These are phyloP conservation scores for Battus philenor DNA, from an alignment of 1,140 invertebrate genomes.

Conservation along the genomic window DNA sequence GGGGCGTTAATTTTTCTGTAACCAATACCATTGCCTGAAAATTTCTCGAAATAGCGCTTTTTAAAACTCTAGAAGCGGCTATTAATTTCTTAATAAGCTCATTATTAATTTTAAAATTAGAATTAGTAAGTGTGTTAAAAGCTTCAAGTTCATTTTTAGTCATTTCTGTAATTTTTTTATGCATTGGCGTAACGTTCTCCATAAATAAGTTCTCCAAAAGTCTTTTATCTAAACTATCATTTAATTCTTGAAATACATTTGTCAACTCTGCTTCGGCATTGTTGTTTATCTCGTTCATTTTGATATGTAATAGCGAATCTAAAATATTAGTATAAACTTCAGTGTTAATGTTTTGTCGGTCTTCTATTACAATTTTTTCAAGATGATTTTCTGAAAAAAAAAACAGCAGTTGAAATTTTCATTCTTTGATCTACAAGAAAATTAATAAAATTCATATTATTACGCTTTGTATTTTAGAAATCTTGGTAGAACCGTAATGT, in stretches of 20 bases:
- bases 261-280: conserved; percentile 15
- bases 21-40: too few species aligned
- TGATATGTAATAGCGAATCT: conserved; percentile 21
- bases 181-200: conserved; percentile 24
- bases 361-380: too few species aligned
- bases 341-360: too few species aligned
- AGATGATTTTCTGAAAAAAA: too few species aligned
- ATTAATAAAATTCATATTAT: background rate
- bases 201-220: conserved; percentile 15
- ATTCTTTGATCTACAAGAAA: too few species aligned
- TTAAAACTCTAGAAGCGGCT: too few species aligned
- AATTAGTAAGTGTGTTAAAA: too few species aligned
- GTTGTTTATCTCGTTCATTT: conserved; percentile 12
- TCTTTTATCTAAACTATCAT: conserved; percentile 22
- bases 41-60: too few species aligned
- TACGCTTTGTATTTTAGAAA: background rate
- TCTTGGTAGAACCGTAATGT: background rate
- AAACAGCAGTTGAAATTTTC: too few species aligned
- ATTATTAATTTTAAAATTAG: too few species aligned
- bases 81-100: too few species aligned
- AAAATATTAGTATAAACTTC: conserved; percentile 1
- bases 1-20: too few species aligned
- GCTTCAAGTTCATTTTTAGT: conserved; percentile 16
- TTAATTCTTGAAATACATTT: conserved; percentile 23
- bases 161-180: conserved; percentile 23